These are phyloP conservation scores for Hemiscyllium ocellatum DNA, from an alignment of 2,113 vertebrate species.

Conservation along the genomic window DNA sequence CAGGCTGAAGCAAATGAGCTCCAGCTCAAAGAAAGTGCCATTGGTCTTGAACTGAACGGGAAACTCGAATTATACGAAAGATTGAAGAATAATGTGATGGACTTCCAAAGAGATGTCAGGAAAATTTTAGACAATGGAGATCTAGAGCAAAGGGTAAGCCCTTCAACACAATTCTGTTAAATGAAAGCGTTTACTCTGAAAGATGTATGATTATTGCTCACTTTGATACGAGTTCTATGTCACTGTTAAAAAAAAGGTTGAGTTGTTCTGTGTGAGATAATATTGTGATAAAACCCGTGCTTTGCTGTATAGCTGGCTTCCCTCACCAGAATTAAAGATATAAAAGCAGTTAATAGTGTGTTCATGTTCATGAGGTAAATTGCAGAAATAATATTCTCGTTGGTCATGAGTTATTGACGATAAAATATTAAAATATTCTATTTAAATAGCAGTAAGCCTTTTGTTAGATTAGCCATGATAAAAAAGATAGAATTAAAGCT, in stretches of 20 bases:
- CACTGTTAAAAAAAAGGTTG: neutral
- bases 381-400: neutral
- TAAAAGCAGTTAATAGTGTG: neutral
- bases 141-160: constrained; percentile 52
- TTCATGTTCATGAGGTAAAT: neutral
- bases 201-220: neutral
- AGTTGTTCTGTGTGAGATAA: neutral
- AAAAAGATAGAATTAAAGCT: neutral
- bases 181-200: neutral
- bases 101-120: constrained; percentile 54
- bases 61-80: constrained; percentile 46
- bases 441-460: neutral
- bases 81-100: constrained; percentile 46
- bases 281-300: neutral
- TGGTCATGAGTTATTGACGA: neutral
- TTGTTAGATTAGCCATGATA: neutral
- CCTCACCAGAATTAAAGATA: neutral
- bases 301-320: neutral
- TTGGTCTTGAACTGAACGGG: constrained; percentile 42
- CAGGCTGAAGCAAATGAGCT: constrained; percentile 52
- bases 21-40: constrained; percentile 32
- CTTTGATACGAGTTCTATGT: neutral
- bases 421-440: neutral
- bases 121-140: constrained; percentile 51
- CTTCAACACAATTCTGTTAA: neutral